A percentile compares a stretch with the other conserved stretches of the same genome.
Conservation (phyloP, 2,797 vertebrate genomes). For the Poeciliopsis presidionis region DNA sequence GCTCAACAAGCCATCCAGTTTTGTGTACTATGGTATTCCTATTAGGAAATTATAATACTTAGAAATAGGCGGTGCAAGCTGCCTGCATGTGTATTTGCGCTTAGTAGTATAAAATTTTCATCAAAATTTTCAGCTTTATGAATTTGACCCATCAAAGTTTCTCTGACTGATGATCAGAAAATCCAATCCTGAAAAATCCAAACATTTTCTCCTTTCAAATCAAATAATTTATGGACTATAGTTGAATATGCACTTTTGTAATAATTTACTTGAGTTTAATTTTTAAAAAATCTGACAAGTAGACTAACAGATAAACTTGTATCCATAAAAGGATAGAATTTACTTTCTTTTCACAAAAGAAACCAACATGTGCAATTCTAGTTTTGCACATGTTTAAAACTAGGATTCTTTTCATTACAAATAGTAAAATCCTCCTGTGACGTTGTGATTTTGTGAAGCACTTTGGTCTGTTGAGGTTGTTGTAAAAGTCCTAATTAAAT, state of each 20-base stretch:
- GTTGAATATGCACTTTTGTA: not conserved
- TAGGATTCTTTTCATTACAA: not conserved
- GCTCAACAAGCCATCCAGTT: not conserved
- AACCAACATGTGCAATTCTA: too few relatives aligned
- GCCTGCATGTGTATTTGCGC: not conserved
- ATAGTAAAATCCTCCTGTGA: not conserved
- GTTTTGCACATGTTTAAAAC: not conserved
- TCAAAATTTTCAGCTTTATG: not conserved
- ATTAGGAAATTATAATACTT: not conserved
- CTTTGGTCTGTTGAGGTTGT: too few relatives aligned
- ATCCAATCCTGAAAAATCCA: not conserved
- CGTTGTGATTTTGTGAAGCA: too few relatives aligned
- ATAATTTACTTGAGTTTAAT: not conserved
- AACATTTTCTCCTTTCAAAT: not conserved
- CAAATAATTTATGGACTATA: not conserved
- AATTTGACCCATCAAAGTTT: not conserved
- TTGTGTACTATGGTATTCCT: not conserved
- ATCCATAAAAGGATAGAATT: not conserved
- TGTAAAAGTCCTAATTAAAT: too few relatives aligned
- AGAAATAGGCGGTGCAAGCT: not conserved
- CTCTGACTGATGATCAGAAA: not conserved
- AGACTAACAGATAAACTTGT: not conserved
- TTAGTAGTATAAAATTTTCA: not conserved
- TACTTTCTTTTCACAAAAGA: not conserved
- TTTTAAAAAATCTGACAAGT: not conserved